Evolutionary conservation across 2,888 invertebrate genomes (phyloP), one percentile per base, ranked within the genome.

Genomic region (Caenorhabditis macrosperma): DNA sequence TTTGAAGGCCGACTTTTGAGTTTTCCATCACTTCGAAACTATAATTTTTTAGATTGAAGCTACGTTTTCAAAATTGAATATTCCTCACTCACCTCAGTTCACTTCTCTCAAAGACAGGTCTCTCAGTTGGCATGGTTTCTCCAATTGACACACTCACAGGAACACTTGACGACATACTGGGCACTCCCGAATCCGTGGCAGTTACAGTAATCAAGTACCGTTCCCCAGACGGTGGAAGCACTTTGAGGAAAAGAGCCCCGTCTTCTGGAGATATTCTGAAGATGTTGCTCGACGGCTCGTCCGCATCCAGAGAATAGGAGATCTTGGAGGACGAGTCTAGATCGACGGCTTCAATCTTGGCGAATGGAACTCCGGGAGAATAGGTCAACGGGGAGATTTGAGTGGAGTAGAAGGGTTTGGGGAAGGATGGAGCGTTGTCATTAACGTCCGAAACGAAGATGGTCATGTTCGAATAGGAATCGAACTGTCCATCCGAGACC

Each of bases 311-410:
- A 0, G 83, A 75, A 50, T 85, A 86, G 7, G 68, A 94, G 10
- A 97, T 94, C 90, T 95, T 94, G 0, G 95, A 96, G 92, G 97
- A 97, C 28, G 94, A 92, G 91, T 97, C 97, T 2, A 96, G 95
- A 92, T 97, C 97, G 89, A 95, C 95, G 5, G 97, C 97, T 1
- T 94, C 95, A 12, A 97, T 95, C 1, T 95, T 95, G 0, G 96
- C 95, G 85, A 97, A 61, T 10, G 78, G 78, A 0, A 24, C 30
- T 0, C 41, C 71, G 0, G 71, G 60, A 9, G 64, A 52, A 20
- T 33, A 69, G 20, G 69, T 46, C 22, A 24, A 5, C 5, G 69
- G 64, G 2, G 63, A 69, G 17, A 69, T 41, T 9, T 35, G 28
- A 7, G 55, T 74, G 17, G 71, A 76, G 55, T 81, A 85, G 75